Percentiles rank a stretch among this genome's conserved stretches.
Conservation (phyloP, 1,140 invertebrate genomes). For the Phenacoccus solenopsis region DNA sequence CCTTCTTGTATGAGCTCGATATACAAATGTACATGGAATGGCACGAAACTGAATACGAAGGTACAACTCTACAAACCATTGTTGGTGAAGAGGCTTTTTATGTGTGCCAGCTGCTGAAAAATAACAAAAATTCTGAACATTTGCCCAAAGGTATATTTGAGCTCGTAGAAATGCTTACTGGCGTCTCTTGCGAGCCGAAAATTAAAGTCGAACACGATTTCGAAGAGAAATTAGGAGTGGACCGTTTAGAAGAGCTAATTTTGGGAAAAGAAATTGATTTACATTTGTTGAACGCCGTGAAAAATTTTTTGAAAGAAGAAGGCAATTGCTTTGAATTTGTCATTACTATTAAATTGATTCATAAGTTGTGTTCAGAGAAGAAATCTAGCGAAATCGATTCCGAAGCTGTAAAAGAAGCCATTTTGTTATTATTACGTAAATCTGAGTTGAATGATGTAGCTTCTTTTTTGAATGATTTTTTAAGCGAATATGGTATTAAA, state of each 20-base stretch:
- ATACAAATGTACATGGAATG: neutral
- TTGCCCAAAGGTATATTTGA: neutral
- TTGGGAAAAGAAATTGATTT: neutral
- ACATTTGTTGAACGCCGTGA: neutral
- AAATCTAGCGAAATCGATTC: neutral
- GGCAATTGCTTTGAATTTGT: neutral
- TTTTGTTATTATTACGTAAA: neutral
- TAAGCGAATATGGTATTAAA: neutral
- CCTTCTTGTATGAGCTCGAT: neutral
- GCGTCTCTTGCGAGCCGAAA: neutral
- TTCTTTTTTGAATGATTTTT: neutral
- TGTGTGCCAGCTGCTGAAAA: neutral
- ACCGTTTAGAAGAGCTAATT: neutral
- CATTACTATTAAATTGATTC: neutral
- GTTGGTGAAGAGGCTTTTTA: neutral
- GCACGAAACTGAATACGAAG: neutral
- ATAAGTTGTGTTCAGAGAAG: neutral
- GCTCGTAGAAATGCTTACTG: neutral
- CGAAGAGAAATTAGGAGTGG: neutral
- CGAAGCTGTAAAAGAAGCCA: neutral
- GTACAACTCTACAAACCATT: neutral
- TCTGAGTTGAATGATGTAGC: neutral
- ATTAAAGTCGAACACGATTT: neutral
- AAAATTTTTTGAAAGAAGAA: neutral
- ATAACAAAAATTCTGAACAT: neutral